Base-by-base conservation (phyloP, 2,113 vertebrate species). In the Bothrops jararaca region DNA sequence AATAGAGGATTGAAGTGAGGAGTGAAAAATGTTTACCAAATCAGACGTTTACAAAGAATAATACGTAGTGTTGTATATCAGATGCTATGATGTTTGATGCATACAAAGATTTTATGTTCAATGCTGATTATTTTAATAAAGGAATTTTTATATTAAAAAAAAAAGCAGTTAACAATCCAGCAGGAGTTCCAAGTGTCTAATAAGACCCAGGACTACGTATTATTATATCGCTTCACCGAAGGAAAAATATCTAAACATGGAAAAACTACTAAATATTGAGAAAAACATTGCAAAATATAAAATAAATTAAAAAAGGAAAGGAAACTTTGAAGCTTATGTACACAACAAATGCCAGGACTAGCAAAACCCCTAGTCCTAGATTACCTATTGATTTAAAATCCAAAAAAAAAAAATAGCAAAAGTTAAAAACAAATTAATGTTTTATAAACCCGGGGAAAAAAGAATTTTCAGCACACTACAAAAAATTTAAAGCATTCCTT, bases 251-350 rank as follows among this genome's bases (percentile, higher is more conserved):
- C 94, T 98, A 98, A 98, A 98, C 98, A 98, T 98, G 96, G 98
- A 99, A 99, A 98, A 98, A 98, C 96, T 98, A 97, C 95, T 98
- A 99, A 99, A 99, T 98, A 98, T 98, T 98, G 97, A 97, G 98
- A 99, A 99, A 99, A 99, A 99, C 98, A 99, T 99, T 96, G 99
- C 98, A 99, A 99, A 99, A 98, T 98, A 98, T 98, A 99, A 99
- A 99, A 98, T 98, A 98, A 98, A 97, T 98, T 98, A 99, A 99
- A 98, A 99, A 99, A 98, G 98, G 97, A 98, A 98, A 98, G 98
- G 97, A 98, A 98, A 98, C 98, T 97, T 98, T 96, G 97, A 98
- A 98, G 97, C 97, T 98, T 98, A 98, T 96, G 96, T 98, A 98
- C 97, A 97, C 97, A 98, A 98, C 98, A 98, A 97, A 97, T 98